Conservation (phyloP, 1,140 invertebrate genomes). For the Drosophila pandora region DNA sequence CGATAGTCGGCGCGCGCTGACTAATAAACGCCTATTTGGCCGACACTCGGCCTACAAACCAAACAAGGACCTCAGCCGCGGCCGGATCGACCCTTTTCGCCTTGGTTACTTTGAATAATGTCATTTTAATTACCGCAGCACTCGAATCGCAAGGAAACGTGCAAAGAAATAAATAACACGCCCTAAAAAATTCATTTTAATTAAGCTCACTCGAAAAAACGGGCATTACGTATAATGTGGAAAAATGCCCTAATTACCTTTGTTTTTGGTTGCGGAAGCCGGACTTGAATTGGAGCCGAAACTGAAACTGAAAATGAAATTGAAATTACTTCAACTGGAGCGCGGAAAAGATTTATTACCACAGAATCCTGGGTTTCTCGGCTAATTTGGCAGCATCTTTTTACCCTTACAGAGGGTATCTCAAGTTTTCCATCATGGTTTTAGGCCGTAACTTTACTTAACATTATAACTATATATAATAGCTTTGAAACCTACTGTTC, state of each 20-base stretch:
- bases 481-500: background rate
- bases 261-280: conserved; percentile 41
- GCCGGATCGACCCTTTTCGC: conserved; percentile 45
- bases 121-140: conserved; percentile 81
- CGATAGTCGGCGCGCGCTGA: conserved; percentile 49
- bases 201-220: conserved; percentile 48
- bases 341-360: conserved; percentile 65
- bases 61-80: conserved; percentile 31
- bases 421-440: background rate
- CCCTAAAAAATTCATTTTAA: conserved; percentile 67
- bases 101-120: conserved; percentile 68
- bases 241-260: conserved; percentile 64
- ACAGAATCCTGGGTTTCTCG: conserved; percentile 35
- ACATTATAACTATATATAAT: too few relatives aligned
- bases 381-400: conserved; percentile 53
- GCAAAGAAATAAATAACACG: conserved; percentile 46
- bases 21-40: conserved; percentile 71
- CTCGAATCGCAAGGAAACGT: conserved; percentile 47
- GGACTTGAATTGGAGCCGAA: conserved; percentile 5
- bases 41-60: conserved; percentile 20
- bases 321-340: conserved; percentile 60
- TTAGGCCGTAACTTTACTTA: too few relatives aligned
- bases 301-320: conserved; percentile 48
- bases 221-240: conserved; percentile 5
- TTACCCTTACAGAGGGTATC: background rate